Evolutionary conservation across 1,140 invertebrate genomes (phyloP), one percentile per base, ranked within the genome.

Genomic region (Drosophila sucinea): DNA sequence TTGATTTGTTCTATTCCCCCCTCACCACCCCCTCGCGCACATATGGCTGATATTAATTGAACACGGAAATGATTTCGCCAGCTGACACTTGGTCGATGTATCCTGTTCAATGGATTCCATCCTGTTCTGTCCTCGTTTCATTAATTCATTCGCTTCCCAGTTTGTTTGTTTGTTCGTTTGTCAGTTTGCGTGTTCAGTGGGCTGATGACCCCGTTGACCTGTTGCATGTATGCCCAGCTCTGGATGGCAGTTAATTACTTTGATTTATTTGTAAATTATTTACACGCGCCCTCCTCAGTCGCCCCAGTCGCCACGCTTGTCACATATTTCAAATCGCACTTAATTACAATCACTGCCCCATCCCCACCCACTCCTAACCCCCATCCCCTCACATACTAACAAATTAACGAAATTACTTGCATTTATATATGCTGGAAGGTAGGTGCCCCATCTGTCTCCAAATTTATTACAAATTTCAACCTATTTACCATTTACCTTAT

Each of bases 301-400:
- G 17, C 17, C 17, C 17, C 66, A 38, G 30, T 17, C 67, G 56
- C 32, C 35, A 17, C 67, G 56, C 35, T 70, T 86, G 81, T 86
- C 75, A 86, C 82, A 75, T 81, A 85, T 81, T 85, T 81, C 78
- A 86, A 85, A 85, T 81, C 84, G 72, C 76, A 78, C 75, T 87
- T 87, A 87, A 86, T 86, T 82, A 82, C 79, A 35, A 35, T 73
- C 67, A 29, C 32, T 60, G 17, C 17, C 17, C 57, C 56, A 11
- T 1, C 17, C 17, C 57, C 56, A 11, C 1, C 23, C 23, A 1
- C 10, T 10, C 4, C 32, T 2, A 5, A 0, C n/a, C 44, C 17
- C 44, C 0, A 1, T 8, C 23, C 23, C 3, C 3, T 25, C 64
- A 69, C 82, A 76, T 83, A 83, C 79, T 87, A 77, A 83, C 79